phyloP scores from a whole-genome alignment of 2,797 vertebrate species.

The Alca torda region DNA sequence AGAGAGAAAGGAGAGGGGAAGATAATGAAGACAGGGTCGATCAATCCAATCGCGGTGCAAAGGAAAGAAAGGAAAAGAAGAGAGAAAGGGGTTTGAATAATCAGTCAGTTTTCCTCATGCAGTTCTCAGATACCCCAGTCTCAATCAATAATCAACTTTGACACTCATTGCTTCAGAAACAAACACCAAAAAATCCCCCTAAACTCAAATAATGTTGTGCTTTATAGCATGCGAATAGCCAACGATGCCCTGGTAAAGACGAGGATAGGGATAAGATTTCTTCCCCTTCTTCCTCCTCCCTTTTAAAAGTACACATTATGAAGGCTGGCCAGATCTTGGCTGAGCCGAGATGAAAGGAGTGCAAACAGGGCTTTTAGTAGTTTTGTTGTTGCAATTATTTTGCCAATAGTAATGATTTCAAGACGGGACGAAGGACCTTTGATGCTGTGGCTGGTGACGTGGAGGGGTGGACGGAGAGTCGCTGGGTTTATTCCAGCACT shows the following conservation, averaged over 20 bases:
- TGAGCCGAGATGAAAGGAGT: conserved; percentile 43
- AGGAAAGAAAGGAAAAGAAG: conserved; percentile 41
- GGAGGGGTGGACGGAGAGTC: background rate
- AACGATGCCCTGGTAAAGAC: background rate
- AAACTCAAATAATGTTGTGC: conserved; percentile 20
- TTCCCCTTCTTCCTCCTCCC: background rate
- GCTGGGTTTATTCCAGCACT: background rate
- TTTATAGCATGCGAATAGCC: background rate
- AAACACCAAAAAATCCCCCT: conserved; percentile 18
- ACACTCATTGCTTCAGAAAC: conserved; percentile 66
- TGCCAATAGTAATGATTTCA: conserved; percentile 70
- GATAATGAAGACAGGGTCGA: conserved; percentile 69
- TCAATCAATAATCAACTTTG: conserved; percentile 72
- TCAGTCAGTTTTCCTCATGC: conserved; percentile 21
- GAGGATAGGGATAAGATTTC: background rate
- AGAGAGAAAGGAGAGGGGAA: conserved; percentile 63
- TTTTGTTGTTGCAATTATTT: conserved; percentile 68
- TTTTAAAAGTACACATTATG: conserved; percentile 4
- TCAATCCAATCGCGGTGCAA: conserved; percentile 51
- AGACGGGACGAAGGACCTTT: background rate
- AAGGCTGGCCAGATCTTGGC: conserved; percentile 14
- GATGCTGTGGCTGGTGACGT: background rate
- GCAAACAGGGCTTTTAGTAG: conserved; percentile 59
- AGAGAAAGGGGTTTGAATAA: conserved; percentile 41
- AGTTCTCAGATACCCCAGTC: conserved; percentile 63